Base-by-base conservation (phyloP, 2,797 vertebrate genomes). In the Yasuhikotakia modesta region DNA sequence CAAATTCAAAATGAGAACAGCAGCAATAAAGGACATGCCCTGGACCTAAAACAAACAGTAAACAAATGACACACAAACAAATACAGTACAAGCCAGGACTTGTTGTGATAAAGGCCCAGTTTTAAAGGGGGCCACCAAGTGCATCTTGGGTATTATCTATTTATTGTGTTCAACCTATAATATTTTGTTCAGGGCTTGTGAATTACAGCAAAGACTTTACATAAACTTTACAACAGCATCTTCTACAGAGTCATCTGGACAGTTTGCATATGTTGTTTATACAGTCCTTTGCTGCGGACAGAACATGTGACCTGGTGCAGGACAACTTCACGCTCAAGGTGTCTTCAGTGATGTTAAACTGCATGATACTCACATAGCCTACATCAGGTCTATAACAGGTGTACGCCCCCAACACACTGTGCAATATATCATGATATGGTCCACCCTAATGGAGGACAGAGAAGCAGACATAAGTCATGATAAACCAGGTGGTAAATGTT, bases 11-110 rank as follows among this genome's bases (percentile, higher is more conserved):
- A 98, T 97, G 79, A 99, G 95, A 55, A 99, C 97, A 16, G 97
- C 97, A 84, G 97, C 97, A 86, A 98, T 97, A 89, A 99, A 99
- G 21, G 97, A 99, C 97, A 99, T 99, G 64, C 97, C 97, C 89
- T 99, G 97, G 27, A 99, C 97, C 97, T 99, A 90, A 46, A 75
- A 76, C 30, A 72, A 4, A 79, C 55, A 67, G 11, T 39, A 58
- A 45, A 65, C 61, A 77, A n/a, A 55, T 7, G 4, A 74, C 57
- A 22, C 60, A 70, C 45, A 35, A 21, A 67, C 32, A 79, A 61
- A 76, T 2, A 77, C 7, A 1, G 52, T 70, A 80, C 78, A 60
- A 60, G 30, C 57, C 27, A 12, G 53, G 3, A 4, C 10, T n/a
- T n/a, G n/a, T n/a, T n/a, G n/a, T n/a, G n/a, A n/a, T n/a, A n/a